Base-by-base conservation (phyloP, 2,113 vertebrate species). In the Sinocyclocheilus anshuiensis region DNA sequence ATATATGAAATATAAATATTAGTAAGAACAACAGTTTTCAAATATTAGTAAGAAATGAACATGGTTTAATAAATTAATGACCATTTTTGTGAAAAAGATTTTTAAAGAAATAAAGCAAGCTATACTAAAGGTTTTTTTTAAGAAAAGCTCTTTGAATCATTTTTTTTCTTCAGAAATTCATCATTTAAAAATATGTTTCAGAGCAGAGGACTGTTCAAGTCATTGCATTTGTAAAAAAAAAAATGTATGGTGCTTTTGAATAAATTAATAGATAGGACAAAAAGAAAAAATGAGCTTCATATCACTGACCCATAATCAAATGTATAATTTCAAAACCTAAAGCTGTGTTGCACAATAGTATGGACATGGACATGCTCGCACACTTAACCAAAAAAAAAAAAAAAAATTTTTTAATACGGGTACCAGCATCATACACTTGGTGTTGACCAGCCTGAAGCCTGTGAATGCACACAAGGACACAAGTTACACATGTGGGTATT, bases 391-490 rank as follows among this genome's bases (percentile, higher is more conserved):
- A 57, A 59, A 59, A 1, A 72, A 22, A 39, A 50, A 77, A 33
- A 26, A 53, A 50, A 42, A 29, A 26, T 1, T 10, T 42, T 69
- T 39, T 93, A 97, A 95, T 94, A 99, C 98, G 99, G 90, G 92
- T 99, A 99, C 97, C 94, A 99, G 95, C 91, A 98, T 97, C 98
- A 99, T 99, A 88, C 98, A 99, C 91, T 99, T 99, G 71, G 98
- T 99, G 93, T 99, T 99, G 89, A 98, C 96, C 90, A 99, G 96
- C 92, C 98, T 97, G 93, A 99, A 99, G 91, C 97, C 98, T 99
- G 89, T 48, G 84, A 83, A 90, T 89, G 92, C 24, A 86, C 6
- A 69, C 7, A 61, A 84, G 72, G 33, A 57, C 4, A 65, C 11
- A 59, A 83, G 78, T 76, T 24, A 87, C 3, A 22, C 11, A 36